Evolutionary conservation across 2,888 invertebrate species (phyloP), one percentile per base, ranked within the genome.

Genomic region (Agonopterix heracliana): DNA sequence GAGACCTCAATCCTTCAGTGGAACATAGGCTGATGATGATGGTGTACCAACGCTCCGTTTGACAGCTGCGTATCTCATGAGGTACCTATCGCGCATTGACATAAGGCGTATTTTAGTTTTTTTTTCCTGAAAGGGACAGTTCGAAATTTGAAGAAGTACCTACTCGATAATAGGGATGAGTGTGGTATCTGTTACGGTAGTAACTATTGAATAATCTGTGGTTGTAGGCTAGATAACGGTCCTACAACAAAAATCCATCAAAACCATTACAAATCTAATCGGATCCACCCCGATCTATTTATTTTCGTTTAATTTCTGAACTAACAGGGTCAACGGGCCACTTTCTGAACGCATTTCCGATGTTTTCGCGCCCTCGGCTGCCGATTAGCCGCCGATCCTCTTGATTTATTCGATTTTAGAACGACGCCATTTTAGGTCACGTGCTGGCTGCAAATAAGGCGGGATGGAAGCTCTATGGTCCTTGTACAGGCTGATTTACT

Each of bases 311-410:
- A 62, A 68, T 63, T 64, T 60, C 45, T 44, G 50, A 44, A 13
- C 52, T 51, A 49, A 48, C 54, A 44, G 34, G 40, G 26, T 26
- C 26, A 26, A 26, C 34, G 45, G 26, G 52, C 53, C 55, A 50
- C 54, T 56, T 48, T 54, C 50, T 49, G 60, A 56, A 51, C 45
- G 55, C 55, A 54, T 63, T 65, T 68, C 65, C 61, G 58, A 61
- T 72, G 68, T 74, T 74, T 73, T 69, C 61, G 61, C 65, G 63
- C 73, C 65, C 54, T 53, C 53, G 59, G 60, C 59, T 57, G 59
- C 50, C 78, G 80, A 83, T 83, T 84, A 81, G 74, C 78, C 77
- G 61, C 71, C 78, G 78, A 85, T 82, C 82, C 83, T 78, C 81
- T 85, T 79, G 81, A 82, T 80, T 83, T 75, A 79, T 81, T 80